A percentile compares a stretch with the other conserved stretches of the same genome.
These are phyloP conservation scores for Pseudococcus viburni DNA, from an alignment of 2,888 invertebrate species.

Conservation along the genomic window DNA sequence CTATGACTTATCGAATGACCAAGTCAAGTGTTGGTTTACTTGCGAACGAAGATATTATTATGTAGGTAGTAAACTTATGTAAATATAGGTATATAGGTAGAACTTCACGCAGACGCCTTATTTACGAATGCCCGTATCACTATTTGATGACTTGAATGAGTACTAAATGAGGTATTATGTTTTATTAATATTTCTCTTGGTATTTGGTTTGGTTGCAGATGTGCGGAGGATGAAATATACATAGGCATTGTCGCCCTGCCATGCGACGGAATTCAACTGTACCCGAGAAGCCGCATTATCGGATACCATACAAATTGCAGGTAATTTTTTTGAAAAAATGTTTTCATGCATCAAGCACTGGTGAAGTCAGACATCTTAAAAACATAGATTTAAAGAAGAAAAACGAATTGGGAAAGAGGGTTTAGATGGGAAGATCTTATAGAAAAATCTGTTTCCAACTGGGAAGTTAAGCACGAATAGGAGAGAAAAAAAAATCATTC, in stretches of 20 bases:
- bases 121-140: constrained; percentile 33
- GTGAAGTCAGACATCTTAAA: no score
- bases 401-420: no score
- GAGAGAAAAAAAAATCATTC: no score
- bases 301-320: constrained; percentile 41
- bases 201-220: constrained; percentile 56
- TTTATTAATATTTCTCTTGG: constrained; percentile 2
- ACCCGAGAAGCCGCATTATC: constrained; percentile 60
- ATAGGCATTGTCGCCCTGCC: constrained; percentile 55
- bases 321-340: background rate
- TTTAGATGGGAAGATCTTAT: no score
- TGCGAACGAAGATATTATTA: background rate
- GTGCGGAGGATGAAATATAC: constrained; percentile 60
- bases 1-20: background rate
- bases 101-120: background rate
- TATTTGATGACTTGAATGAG: constrained; percentile 42
- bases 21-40: background rate
- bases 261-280: constrained; percentile 64
- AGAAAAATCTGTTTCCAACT: no score
- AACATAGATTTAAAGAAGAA: no score
- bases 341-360: no score
- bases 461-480: no score
- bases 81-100: background rate
- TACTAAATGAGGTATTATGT: constrained; percentile 30
- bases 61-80: background rate